These are phyloP conservation scores for Hoplias malabaricus DNA, from an alignment of 2,113 vertebrate species.

Conservation along the genomic window DNA sequence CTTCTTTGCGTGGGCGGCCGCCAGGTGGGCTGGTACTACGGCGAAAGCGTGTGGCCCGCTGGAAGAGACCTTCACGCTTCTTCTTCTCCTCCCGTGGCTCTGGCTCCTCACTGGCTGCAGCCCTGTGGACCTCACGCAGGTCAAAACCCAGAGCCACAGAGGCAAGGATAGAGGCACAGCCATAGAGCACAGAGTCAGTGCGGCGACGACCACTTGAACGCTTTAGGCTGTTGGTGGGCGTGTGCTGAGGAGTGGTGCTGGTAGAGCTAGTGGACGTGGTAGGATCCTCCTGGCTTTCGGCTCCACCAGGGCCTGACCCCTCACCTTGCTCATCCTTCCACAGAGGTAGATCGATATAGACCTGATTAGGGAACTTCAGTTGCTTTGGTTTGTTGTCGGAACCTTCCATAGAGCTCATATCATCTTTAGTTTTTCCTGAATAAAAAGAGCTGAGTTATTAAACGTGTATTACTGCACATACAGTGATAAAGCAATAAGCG, in stretches of 20 bases:
- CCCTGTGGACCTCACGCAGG: slow-evolving; percentile 76
- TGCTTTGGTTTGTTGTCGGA: slow-evolving; percentile 88
- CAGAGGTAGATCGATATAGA: slow-evolving; percentile 88
- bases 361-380: slow-evolving; percentile 83
- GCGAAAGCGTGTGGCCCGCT: slow-evolving; percentile 79
- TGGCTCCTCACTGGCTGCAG: slow-evolving; percentile 64
- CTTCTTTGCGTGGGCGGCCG: slow-evolving; percentile 72
- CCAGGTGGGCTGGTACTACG: slow-evolving; percentile 77
- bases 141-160: slow-evolving; percentile 86
- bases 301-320: slow-evolving; percentile 35
- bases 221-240: slow-evolving; percentile 82
- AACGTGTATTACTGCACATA: not conserved
- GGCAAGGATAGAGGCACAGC: slow-evolving; percentile 83
- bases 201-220: slow-evolving; percentile 72
- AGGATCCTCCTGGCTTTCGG: slow-evolving; percentile 77
- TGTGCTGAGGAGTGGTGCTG: slow-evolving; percentile 81
- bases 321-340: slow-evolving; percentile 86
- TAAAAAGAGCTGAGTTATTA: not conserved
- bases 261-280: slow-evolving; percentile 77
- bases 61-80: slow-evolving; percentile 84
- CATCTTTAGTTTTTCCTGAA: slow-evolving; percentile 76
- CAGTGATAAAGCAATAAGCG: too few relatives aligned
- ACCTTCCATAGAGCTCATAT: slow-evolving; percentile 69
- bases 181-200: slow-evolving; percentile 80
- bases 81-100: slow-evolving; percentile 81